phyloP scores from a whole-genome alignment of 1,140 invertebrate genomes.

The Thaumatotibia leucotreta region DNA sequence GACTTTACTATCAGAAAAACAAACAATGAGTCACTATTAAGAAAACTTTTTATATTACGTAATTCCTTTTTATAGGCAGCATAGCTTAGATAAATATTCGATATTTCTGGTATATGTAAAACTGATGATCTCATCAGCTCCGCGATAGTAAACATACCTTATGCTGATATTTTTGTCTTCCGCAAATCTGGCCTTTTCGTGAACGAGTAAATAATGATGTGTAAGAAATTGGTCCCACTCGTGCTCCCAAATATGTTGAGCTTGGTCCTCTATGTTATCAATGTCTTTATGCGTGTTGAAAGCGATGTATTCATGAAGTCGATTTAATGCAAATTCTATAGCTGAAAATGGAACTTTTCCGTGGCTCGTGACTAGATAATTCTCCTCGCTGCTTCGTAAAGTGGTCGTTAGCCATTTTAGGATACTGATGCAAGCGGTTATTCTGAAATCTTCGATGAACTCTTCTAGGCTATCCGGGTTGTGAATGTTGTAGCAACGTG shows the following conservation, averaged over 20 bases:
- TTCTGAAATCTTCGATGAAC: conserved; percentile 93
- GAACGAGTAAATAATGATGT: conserved; percentile 84
- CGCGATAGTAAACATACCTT: conserved; percentile 38
- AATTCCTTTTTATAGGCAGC: not conserved
- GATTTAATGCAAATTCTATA: conserved; percentile 87
- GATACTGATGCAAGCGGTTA: conserved; percentile 90
- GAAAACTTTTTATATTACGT: not conserved
- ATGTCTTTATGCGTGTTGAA: conserved; percentile 90
- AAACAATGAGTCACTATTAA: conserved; percentile 7
- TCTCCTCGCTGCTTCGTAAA: conserved; percentile 77
- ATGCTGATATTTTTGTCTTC: conserved; percentile 58
- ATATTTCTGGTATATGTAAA: not conserved
- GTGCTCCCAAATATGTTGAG: conserved; percentile 83
- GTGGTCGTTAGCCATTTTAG: conserved; percentile 85
- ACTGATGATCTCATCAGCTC: not conserved
- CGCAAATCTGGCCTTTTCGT: conserved; percentile 78
- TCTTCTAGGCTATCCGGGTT: conserved; percentile 91
- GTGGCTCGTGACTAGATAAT: conserved; percentile 74
- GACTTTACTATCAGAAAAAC: conserved; percentile 1
- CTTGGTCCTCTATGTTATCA: conserved; percentile 81
- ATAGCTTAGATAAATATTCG: not conserved
- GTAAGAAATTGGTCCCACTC: conserved; percentile 92
- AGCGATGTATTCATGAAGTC: conserved; percentile 86
- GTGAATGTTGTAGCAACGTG: conserved; percentile 91
- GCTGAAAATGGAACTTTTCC: conserved; percentile 84